Evolutionary conservation across 2,113 vertebrate species (phyloP), one percentile per base, ranked within the genome.

Genomic region (Oxyura jamaicensis): DNA sequence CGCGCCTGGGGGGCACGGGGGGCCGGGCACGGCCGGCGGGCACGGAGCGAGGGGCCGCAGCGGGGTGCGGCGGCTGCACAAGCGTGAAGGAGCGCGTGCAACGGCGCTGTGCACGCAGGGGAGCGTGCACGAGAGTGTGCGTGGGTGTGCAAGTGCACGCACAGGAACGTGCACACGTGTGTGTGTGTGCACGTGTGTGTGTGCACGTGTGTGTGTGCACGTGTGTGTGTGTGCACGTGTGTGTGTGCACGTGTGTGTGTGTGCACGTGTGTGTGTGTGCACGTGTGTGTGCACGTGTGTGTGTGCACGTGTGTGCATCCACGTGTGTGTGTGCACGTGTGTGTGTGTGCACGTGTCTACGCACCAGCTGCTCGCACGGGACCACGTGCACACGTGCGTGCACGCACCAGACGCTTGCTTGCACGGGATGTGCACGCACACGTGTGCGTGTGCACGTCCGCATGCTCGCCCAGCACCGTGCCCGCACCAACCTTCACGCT

Each of bases 151-250:
- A 48, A 44, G 20, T 5, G 8, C 46, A 48, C 3, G 46, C 46
- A 48, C 46, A 21, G 46, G 46, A 48, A 22, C 10, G 11, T 8
- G 33, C 5, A 22, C 6, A 11, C 20, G 7, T 7, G 14, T 5
- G 3, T 5, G 12, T 10, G 17, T n/a, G n/a, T 5, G 8, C 1
- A 16, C 2, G 15, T 3, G 13, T 8, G 6, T 4, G 9, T 4
- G 19, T 4, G 3, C 8, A 44, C 19, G 22, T 6, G 18, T 10
- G 31, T 19, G 46, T 20, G 17, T 44, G 16, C 42, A n/a, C 42
- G 16, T 3, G 20, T 3, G 6, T 26, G 22, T 10, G 6, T 4
- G 8, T 3, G 19, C 2, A 2, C 6, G n/a, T 33, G 22, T 5
- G 18, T 10, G 31, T 5, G 59, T 25, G 59, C 22, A 10, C 11